Conservation (phyloP, 2,888 invertebrate genomes). For the Carpatolechia fugitivella region DNA sequence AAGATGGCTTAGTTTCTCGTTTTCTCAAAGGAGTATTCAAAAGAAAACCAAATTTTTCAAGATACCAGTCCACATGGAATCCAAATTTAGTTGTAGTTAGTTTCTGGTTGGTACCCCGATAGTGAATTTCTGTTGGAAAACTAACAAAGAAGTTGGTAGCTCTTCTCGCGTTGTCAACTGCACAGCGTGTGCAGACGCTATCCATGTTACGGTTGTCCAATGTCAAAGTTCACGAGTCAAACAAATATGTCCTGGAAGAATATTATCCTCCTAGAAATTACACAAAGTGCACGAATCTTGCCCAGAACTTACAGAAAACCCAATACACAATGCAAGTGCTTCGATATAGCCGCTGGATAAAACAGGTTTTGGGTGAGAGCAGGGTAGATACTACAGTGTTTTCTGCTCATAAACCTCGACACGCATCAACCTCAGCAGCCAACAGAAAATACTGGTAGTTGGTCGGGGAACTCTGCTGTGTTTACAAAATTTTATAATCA, state of each 20-base stretch:
- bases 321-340: not conserved
- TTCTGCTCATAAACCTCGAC: conserved; percentile 15
- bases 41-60: not conserved
- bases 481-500: conserved; percentile 3
- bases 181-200: conserved; percentile 11
- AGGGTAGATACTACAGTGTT: conserved; percentile 10
- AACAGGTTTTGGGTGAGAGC: not conserved
- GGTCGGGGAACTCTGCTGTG: not conserved
- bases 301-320: too few relatives aligned
- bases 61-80: conserved; percentile 1
- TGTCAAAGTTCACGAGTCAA: not conserved
- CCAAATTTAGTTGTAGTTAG: not conserved
- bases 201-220: not conserved
- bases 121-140: not conserved
- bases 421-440: conserved; percentile 15
- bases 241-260: conserved; percentile 3
- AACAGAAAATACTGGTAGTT: not conserved
- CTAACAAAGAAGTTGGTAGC: conserved; percentile 4
- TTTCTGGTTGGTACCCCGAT: not conserved
- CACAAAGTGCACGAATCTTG: too few relatives aligned
- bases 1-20: not conserved
- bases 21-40: conserved; percentile 6
- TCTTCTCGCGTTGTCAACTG: conserved; percentile 11
- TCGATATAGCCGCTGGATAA: not conserved
- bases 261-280: not conserved